Base-by-base conservation (phyloP, 2,797 vertebrate species). In the Remorina albescens region DNA sequence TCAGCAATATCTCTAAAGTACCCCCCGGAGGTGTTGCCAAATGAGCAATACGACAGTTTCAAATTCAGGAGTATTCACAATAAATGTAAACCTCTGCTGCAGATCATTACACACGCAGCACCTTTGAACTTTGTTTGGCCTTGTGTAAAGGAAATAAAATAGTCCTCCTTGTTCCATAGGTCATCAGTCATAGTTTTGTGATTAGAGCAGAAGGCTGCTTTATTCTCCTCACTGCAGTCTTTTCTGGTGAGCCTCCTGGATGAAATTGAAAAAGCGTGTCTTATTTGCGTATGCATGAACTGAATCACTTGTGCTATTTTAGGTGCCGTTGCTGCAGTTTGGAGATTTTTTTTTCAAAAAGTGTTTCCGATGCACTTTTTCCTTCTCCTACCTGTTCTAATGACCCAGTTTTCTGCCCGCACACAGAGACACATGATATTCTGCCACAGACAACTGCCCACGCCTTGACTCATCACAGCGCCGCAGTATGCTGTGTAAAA, bases 231-330 rank as follows among this genome's bases (percentile, higher is more conserved):
- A 1, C 16, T 49, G 23, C 26, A 44, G 57, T 63, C n/a, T 71
- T 69, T 74, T 49, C 34, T 19, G 32, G 0, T n/a, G 28, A n/a
- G 56, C 26, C 37, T 81, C 23, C 0, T 21, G 49, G 57, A 39
- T 60, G 44, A 76, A 67, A 81, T 60, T 71, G 53, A 59, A 71
- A 71, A 81, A 34, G 3, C 9, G 0, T 82, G 78, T 84, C 78
- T 65, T 73, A 73, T 73, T 88, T 78, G 50, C 41, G 69, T 65
- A 81, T 83, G 75, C 61, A 74, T 83, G 63, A 83, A 49, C 55
- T 65, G 47, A 77, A 67, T 49, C 56, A 8, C 32, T 67, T 55
- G 9, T 5, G 55, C 68, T 81, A 72, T 86, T 88, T 76, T 63
- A 47, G 64, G 71, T 46, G 10, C 19, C 23, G 23, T 47, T 71